These are phyloP conservation scores for Hippopotamus amphibius DNA, from an alignment of 2,113 vertebrate species.

Conservation along the genomic window DNA sequence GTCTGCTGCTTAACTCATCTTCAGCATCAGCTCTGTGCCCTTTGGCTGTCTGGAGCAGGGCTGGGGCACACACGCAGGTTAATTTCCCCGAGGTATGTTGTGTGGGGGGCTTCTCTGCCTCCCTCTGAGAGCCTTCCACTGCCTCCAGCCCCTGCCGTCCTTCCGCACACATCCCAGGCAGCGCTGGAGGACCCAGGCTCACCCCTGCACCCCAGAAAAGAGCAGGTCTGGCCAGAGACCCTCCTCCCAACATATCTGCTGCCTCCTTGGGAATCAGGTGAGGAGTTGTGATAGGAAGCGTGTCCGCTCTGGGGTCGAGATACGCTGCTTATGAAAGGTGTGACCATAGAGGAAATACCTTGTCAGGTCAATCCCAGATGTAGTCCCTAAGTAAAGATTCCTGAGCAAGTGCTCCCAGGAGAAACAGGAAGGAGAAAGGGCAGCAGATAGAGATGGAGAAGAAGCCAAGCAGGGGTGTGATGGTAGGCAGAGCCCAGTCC, in stretches of 20 bases:
- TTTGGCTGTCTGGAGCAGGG: background rate
- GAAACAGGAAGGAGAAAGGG: background rate
- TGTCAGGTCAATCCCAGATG: background rate
- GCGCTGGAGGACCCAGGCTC: background rate
- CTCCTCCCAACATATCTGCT: fast-evolving
- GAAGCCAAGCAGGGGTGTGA: background rate
- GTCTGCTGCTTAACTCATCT: slow-evolving; percentile 14
- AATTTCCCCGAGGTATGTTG: background rate
- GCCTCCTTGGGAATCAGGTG: background rate
- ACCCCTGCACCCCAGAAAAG: no score
- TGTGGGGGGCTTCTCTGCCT: background rate
- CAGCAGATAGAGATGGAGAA: background rate
- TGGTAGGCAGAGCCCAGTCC: background rate
- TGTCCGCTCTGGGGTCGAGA: background rate
- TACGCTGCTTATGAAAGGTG: background rate
- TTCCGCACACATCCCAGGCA: background rate
- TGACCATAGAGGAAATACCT: background rate
- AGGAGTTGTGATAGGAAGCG: background rate
- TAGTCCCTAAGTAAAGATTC: background rate
- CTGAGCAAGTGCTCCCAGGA: background rate
- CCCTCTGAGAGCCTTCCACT: background rate
- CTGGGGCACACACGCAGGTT: background rate
- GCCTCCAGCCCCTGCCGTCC: background rate
- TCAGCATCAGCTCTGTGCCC: background rate
- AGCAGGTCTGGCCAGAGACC: background rate